These are phyloP conservation scores for Synaphobranchus kaupii DNA, from an alignment of 2,797 vertebrate genomes.

Conservation along the genomic window DNA sequence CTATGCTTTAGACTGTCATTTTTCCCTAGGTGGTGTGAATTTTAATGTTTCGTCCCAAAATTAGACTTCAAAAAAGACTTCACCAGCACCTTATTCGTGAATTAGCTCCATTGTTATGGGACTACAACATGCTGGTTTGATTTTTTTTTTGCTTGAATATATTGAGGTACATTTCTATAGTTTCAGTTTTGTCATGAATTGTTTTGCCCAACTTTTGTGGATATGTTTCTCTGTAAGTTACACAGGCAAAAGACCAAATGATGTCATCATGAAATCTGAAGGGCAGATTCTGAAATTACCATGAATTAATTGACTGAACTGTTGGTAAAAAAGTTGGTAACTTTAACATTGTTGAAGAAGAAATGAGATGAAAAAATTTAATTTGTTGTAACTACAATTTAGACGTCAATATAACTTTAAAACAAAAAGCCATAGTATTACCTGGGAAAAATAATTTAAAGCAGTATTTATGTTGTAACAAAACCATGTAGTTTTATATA, in stretches of 20 bases:
- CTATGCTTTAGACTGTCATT: neutral
- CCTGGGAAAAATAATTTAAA: conserved; percentile 3
- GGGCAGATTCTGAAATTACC: neutral
- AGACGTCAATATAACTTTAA: neutral
- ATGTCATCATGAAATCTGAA: conserved; percentile 40
- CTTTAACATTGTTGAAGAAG: neutral
- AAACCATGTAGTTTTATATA: conserved; percentile 8
- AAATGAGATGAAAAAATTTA: neutral
- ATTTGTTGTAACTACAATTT: neutral
- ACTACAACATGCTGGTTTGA: neutral
- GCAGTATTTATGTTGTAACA: conserved; percentile 9
- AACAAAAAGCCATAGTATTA: conserved; percentile 20
- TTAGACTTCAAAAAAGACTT: conserved; percentile 8
- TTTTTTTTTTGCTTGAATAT: neutral
- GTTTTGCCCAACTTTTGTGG: conserved; percentile 45
- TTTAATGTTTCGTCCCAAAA: neutral
- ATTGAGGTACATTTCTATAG: neutral
- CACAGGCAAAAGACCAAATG: conserved; percentile 63
- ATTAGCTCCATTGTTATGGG: neutral
- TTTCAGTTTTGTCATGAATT: neutral
- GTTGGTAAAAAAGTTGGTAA: conserved; percentile 16
- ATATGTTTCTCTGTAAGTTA: conserved; percentile 56
- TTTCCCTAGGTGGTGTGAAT: neutral
- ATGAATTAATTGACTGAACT: neutral
- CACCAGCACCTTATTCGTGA: conserved; percentile 21